These are phyloP conservation scores for Neogale vison DNA, from an alignment of 2,113 vertebrate species.

Conservation along the genomic window DNA sequence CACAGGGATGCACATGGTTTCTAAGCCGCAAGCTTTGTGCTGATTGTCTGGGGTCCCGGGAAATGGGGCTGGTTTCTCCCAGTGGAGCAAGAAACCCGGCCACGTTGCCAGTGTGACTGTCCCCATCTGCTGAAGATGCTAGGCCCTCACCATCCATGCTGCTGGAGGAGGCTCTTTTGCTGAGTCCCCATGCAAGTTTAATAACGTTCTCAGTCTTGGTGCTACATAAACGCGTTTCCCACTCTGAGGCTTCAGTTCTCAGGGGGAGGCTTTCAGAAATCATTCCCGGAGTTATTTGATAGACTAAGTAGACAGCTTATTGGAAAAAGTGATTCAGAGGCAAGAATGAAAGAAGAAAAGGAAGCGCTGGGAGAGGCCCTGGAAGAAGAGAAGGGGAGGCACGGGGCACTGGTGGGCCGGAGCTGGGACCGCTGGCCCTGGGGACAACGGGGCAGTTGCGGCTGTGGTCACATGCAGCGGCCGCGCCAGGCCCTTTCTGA, in stretches of 20 bases:
- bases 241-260: conserved; percentile 51
- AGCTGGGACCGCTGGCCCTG: neutral
- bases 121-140: conserved; percentile 58
- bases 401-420: neutral
- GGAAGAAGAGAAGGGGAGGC: neutral
- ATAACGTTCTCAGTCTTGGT: conserved; percentile 64
- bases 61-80: conserved; percentile 2
- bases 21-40: neutral
- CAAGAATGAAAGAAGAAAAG: neutral
- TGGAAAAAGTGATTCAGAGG: conserved; percentile 62
- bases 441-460: conserved; percentile 65
- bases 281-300: conserved; percentile 70
- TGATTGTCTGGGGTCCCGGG: neutral
- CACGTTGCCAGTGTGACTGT: neutral
- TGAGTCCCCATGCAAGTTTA: conserved; percentile 72
- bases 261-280: conserved; percentile 63
- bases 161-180: conserved; percentile 57
- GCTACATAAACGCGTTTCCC: conserved; percentile 68
- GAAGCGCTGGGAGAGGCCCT: neutral
- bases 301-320: conserved; percentile 13
- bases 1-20: neutral
- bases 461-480: conserved; percentile 71
- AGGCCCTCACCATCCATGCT: neutral
- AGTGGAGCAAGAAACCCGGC: neutral
- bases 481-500: conserved; percentile 70